phyloP scores from a whole-genome alignment of 1,140 invertebrate genomes.

The Linepithema humile region DNA sequence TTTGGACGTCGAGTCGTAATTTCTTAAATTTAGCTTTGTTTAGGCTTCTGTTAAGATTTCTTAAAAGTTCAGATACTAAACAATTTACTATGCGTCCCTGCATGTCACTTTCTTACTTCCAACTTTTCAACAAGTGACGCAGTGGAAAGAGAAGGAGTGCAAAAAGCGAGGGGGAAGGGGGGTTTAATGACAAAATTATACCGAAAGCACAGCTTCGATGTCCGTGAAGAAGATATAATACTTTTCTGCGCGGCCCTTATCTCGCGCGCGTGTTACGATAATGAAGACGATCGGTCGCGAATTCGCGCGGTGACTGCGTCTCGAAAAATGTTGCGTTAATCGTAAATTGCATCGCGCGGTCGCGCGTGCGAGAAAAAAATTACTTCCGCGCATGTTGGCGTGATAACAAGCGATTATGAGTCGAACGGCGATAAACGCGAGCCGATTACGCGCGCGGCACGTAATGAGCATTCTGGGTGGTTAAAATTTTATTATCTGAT shows the following conservation, averaged over 20 bases:
- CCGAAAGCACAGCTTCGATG: slow-evolving; percentile 61
- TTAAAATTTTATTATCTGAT: slow-evolving; percentile 33
- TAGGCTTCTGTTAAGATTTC: too few species aligned
- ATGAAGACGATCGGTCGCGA: slow-evolving; percentile 46
- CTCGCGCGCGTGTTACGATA: slow-evolving; percentile 50
- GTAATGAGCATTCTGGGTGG: neutral
- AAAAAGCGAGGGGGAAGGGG: slow-evolving; percentile 5
- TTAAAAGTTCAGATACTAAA: neutral
- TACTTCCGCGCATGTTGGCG: slow-evolving; percentile 33
- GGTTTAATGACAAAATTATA: slow-evolving; percentile 79
- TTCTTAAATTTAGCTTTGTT: too few species aligned
- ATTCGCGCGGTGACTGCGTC: slow-evolving; percentile 11
- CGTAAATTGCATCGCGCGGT: slow-evolving; percentile 43
- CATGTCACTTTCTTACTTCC: neutral
- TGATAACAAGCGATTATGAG: slow-evolving; percentile 40
- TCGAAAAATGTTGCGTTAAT: slow-evolving; percentile 45
- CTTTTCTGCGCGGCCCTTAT: slow-evolving; percentile 46
- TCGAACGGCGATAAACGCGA: slow-evolving; percentile 37
- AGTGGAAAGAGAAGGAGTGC: too few species aligned
- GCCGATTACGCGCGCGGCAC: neutral
- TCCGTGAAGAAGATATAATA: slow-evolving; percentile 70
- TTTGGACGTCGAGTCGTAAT: too few species aligned
- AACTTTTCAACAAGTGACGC: slow-evolving; percentile 9
- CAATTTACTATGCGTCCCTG: neutral
- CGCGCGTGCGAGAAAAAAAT: slow-evolving; percentile 46